Conservation (phyloP, 2,113 vertebrate species). For the Puma concolor region DNA sequence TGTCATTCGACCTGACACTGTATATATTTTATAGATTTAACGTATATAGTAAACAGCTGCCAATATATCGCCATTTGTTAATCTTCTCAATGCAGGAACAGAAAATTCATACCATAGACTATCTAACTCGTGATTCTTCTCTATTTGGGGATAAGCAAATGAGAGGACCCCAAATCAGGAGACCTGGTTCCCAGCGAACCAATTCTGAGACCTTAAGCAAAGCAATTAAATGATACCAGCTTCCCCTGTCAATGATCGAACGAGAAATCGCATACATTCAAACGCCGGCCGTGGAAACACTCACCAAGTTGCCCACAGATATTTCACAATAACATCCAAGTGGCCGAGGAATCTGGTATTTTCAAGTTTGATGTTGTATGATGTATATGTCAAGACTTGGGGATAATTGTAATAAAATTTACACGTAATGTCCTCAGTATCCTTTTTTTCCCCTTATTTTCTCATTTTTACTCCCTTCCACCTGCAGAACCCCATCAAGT, state of each 20-base stretch:
- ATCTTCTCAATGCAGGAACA: background rate
- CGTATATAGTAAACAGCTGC: background rate
- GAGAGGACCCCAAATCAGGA: background rate
- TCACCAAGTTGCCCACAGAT: background rate
- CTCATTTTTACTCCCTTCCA: background rate
- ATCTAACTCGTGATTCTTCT: background rate
- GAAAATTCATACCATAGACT: background rate
- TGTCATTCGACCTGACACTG: background rate
- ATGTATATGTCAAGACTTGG: background rate
- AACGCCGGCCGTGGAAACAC: background rate
- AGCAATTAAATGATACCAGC: background rate
- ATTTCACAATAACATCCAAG: background rate
- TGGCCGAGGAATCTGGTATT: background rate
- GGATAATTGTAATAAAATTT: background rate
- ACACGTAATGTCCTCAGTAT: background rate
- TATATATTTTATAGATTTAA: background rate
- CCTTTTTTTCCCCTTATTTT: background rate
- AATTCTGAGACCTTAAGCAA: background rate
- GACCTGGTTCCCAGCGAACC: background rate
- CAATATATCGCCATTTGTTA: background rate
- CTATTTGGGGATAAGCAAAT: background rate
- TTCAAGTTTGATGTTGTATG: background rate
- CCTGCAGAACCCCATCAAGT: background rate
- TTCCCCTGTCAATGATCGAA: background rate
- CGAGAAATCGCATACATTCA: background rate